phyloP scores from a whole-genome alignment of 2,888 invertebrate species.

The Papilio elwesi region DNA sequence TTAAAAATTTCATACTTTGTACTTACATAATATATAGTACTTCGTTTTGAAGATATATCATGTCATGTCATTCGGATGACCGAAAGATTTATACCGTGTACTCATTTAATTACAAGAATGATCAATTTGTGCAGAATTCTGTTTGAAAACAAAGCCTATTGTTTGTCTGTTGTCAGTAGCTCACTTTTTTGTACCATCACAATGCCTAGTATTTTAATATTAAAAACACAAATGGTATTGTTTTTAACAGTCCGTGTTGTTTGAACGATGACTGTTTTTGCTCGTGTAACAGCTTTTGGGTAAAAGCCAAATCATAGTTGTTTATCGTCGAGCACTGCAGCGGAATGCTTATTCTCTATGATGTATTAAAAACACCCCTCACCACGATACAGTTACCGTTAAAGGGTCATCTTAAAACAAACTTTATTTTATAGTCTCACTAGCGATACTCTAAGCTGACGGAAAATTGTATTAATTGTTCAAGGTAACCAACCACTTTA shows the following conservation, averaged over 20 bases:
- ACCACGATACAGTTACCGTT: no score
- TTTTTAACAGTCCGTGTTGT: constrained; percentile 30
- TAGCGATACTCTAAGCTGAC: no score
- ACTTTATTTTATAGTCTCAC: no score
- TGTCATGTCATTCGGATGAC: no score
- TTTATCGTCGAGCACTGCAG: background rate
- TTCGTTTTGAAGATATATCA: no score
- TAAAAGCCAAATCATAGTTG: constrained; percentile 30
- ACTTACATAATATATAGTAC: no score
- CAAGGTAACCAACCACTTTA: no score
- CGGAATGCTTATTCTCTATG: background rate
- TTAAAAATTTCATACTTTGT: no score
- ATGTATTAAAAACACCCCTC: background rate
- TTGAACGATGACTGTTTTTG: constrained; percentile 23
- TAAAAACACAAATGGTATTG: constrained; percentile 38
- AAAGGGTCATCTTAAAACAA: no score
- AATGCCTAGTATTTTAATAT: constrained; percentile 36
- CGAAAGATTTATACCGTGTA: no score
- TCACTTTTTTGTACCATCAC: constrained; percentile 29
- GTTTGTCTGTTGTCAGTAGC: constrained; percentile 7
- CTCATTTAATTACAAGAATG: constrained; percentile 6
- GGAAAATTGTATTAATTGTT: no score
- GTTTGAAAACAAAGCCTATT: constrained; percentile 26
- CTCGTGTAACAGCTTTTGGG: constrained; percentile 23
- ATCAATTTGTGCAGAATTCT: constrained; percentile 25